A percentile compares a stretch with the other conserved stretches of the same genome.
Evolutionary conservation across 2,888 invertebrate species (phyloP).

Genomic region (Micropterix aruncella): DNA sequence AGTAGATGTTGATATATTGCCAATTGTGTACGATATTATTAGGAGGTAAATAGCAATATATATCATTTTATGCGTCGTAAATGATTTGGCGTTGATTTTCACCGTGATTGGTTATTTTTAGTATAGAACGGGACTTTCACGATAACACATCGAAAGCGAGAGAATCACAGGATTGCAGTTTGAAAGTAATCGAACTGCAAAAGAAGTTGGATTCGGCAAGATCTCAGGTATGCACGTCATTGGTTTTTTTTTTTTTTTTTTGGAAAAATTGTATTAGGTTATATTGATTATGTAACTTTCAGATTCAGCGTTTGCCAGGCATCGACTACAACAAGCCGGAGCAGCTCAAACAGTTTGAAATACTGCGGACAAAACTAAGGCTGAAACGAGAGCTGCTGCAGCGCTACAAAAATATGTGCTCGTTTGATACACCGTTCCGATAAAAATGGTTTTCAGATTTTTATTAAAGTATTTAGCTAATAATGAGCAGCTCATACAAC

Average conservation of each 20-base stretch:
- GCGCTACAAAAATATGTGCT: slow-evolving; percentile 81
- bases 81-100: slow-evolving; percentile 1
- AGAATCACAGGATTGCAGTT: slow-evolving; percentile 77
- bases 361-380: slow-evolving; percentile 70
- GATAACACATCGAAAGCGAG: slow-evolving; percentile 71
- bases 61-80: neutral
- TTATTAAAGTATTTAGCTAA: slow-evolving; percentile 59
- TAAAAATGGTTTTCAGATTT: slow-evolving; percentile 56
- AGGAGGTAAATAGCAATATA: slow-evolving; percentile 51
- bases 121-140: slow-evolving; percentile 81
- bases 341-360: slow-evolving; percentile 76
- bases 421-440: slow-evolving; percentile 52
- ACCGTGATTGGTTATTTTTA: slow-evolving; percentile 25
- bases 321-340: slow-evolving; percentile 89
- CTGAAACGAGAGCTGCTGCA: slow-evolving; percentile 77
- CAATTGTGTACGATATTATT: slow-evolving; percentile 86
- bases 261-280: neutral
- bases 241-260: neutral
- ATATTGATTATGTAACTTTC: slow-evolving; percentile 17
- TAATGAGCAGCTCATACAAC: slow-evolving; percentile 65
- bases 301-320: slow-evolving; percentile 70
- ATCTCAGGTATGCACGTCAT: slow-evolving; percentile 49
- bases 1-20: slow-evolving; percentile 83
- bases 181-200: slow-evolving; percentile 77
- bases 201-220: slow-evolving; percentile 78